Evolutionary conservation across 2,888 invertebrate species (phyloP).

Genomic region (Syritta pipiens): DNA sequence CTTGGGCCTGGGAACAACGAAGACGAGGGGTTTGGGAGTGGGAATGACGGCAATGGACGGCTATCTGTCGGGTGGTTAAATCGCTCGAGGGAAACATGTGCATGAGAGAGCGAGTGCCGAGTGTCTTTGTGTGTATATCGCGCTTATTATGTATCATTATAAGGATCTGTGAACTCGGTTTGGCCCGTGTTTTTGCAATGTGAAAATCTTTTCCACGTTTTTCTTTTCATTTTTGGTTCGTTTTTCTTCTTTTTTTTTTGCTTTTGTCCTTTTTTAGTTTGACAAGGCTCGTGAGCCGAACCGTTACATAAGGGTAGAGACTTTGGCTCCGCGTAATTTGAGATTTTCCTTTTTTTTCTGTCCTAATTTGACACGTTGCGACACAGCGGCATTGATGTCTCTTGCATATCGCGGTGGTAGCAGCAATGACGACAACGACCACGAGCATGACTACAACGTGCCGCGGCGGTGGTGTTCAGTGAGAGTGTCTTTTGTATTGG

Average conservation of each 20-base stretch:
- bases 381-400: conserved; percentile 69
- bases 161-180: conserved; percentile 62
- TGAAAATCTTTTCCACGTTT: conserved; percentile 67
- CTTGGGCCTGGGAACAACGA: neutral
- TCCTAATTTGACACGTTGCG: conserved; percentile 77
- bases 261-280: conserved; percentile 47
- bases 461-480: no score
- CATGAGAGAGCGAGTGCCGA: conserved; percentile 41
- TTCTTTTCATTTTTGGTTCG: conserved; percentile 10
- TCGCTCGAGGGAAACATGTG: conserved; percentile 65
- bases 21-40: neutral
- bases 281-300: conserved; percentile 27
- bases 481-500: no score
- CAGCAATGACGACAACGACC: no score
- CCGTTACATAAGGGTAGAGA: conserved; percentile 45
- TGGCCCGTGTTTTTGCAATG: conserved; percentile 68
- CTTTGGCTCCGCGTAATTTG: conserved; percentile 67
- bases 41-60: conserved; percentile 29
- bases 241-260: conserved; percentile 14
- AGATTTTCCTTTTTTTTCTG: conserved; percentile 70
- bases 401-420: conserved; percentile 59
- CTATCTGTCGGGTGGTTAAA: conserved; percentile 62
- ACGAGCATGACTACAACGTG: no score
- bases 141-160: conserved; percentile 69
- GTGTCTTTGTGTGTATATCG: conserved; percentile 51